Percentiles rank a stretch among this genome's conserved stretches.
Conservation (phyloP, 2,113 vertebrate species). For the Proterorhinus semilunaris region DNA sequence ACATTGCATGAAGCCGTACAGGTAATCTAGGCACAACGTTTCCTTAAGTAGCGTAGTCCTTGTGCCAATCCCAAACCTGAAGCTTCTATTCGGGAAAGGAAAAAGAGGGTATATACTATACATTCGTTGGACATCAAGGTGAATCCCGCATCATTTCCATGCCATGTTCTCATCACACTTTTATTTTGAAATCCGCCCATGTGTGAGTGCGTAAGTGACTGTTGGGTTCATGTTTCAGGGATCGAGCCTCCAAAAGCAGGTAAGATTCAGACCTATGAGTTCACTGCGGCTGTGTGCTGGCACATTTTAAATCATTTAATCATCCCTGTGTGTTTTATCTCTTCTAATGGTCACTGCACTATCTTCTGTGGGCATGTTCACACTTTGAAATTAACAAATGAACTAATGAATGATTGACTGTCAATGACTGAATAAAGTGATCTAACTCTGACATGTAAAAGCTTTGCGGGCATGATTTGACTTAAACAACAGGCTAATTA, state of each 20-base stretch:
- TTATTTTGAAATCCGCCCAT: conserved; percentile 19
- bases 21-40: no score
- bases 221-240: conserved; percentile 73
- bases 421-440: neutral
- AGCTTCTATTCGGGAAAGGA: no score
- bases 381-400: conserved; percentile 15
- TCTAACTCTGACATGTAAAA: neutral
- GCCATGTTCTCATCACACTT: conserved; percentile 18
- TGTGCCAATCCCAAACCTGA: no score
- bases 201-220: conserved; percentile 47
- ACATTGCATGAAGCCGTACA: no score
- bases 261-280: conserved; percentile 44
- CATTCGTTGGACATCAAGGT: no score
- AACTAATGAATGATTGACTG: conserved; percentile 5
- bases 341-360: conserved; percentile 33
- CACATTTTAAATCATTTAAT: conserved; percentile 17
- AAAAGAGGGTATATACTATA: no score
- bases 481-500: no score
- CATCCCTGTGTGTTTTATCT: conserved; percentile 1
- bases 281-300: conserved; percentile 25
- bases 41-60: no score
- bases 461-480: conserved; percentile 32
- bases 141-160: neutral
- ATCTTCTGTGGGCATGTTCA: conserved; percentile 45
- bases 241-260: conserved; percentile 57